These are phyloP conservation scores for Chloropsis hardwickii DNA, from an alignment of 2,113 vertebrate species.

Conservation along the genomic window DNA sequence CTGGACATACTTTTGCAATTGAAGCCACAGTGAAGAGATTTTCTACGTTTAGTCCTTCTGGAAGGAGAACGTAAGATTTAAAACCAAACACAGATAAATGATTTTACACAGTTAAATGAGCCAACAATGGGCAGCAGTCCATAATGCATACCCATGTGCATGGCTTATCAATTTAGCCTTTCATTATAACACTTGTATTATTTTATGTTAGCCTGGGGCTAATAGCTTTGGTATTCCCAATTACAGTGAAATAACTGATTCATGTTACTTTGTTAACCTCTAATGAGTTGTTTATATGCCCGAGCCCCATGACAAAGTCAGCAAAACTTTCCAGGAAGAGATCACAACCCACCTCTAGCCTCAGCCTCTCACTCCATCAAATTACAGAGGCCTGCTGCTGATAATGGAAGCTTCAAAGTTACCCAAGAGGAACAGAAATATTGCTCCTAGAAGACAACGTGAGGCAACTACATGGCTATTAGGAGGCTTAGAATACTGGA, in stretches of 20 bases:
- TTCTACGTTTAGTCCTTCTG: neutral
- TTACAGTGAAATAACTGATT: neutral
- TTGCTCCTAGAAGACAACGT: neutral
- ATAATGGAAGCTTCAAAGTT: neutral
- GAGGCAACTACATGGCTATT: neutral
- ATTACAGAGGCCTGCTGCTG: neutral
- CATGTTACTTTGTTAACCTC: neutral
- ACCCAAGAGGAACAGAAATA: neutral
- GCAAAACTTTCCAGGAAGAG: neutral
- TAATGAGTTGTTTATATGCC: neutral
- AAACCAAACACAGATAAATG: neutral
- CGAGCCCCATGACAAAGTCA: neutral
- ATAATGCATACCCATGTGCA: neutral
- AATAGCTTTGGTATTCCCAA: neutral
- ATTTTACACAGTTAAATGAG: neutral
- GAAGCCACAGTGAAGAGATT: neutral
- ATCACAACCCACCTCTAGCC: neutral
- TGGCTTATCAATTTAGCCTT: neutral
- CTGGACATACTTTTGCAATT: neutral
- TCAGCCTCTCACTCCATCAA: neutral
- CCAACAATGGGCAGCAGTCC: neutral
- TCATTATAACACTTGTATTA: neutral
- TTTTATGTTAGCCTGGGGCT: neutral
- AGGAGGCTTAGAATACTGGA: neutral
- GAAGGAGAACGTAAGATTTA: neutral